Conservation (phyloP, 2,113 vertebrate species). For the Urocitellus parryii region DNA sequence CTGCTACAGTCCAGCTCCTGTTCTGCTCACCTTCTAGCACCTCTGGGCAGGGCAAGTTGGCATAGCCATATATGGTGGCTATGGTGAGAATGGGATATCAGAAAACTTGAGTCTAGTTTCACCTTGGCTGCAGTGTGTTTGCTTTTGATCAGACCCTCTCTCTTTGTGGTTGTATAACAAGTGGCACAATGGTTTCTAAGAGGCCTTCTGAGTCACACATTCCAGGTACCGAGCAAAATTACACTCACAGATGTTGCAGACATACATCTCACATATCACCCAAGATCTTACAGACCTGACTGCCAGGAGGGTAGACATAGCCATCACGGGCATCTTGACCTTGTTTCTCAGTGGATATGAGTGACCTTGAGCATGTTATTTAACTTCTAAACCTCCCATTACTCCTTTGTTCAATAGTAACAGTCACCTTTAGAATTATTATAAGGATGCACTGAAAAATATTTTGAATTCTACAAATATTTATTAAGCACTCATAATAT, state of each 20-base stretch:
- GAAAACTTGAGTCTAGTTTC: background rate
- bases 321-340: background rate
- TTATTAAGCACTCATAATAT: background rate
- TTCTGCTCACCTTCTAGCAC: accelerated
- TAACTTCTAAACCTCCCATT: background rate
- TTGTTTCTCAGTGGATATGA: background rate
- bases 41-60: background rate
- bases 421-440: background rate
- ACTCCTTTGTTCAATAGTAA: background rate
- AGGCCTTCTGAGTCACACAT: background rate
- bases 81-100: background rate
- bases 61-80: no score
- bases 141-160: background rate
- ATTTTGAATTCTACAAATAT: background rate
- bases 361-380: background rate
- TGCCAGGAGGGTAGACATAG: background rate
- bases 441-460: background rate
- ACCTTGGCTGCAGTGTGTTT: background rate
- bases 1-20: background rate
- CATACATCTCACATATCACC: background rate
- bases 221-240: background rate
- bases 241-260: background rate
- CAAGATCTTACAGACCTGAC: accelerated
- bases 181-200: background rate
- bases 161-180: background rate